A percentile compares a stretch with the other conserved stretches of the same genome.
Evolutionary conservation across 2,888 invertebrate genomes (phyloP).

Genomic region (Notodonta ziczac): DNA sequence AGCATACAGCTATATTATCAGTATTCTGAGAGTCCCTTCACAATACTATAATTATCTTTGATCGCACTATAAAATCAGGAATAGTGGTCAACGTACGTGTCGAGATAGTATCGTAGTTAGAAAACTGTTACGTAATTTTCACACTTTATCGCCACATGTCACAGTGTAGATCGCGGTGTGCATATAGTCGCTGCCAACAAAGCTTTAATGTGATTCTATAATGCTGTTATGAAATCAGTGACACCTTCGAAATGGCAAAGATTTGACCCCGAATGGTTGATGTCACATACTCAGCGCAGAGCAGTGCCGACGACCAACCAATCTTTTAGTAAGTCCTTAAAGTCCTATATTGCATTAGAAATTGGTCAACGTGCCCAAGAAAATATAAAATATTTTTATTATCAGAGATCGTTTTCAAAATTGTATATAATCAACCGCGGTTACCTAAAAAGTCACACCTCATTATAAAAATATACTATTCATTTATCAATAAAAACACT

Average conservation of each 20-base stretch:
- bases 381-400: too few species aligned
- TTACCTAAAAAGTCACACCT: too few species aligned
- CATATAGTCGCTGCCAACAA: not conserved
- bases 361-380: too few species aligned
- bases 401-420: too few species aligned
- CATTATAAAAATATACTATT: too few species aligned
- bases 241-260: not conserved
- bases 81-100: conserved; percentile 1
- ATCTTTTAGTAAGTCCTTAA: too few species aligned
- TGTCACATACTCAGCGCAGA: too few species aligned
- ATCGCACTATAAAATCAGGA: conserved; percentile 7
- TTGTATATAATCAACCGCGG: too few species aligned
- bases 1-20: not conserved
- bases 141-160: not conserved
- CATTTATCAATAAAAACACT: too few species aligned
- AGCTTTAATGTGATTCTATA: conserved; percentile 1
- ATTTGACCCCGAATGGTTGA: not conserved
- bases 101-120: conserved; percentile 2
- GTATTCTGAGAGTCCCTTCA: not conserved
- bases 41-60: not conserved
- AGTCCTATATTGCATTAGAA: too few species aligned
- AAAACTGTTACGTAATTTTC: conserved; percentile 3
- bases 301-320: too few species aligned
- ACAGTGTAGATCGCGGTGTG: not conserved
- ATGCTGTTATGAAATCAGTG: not conserved